Percentiles rank a stretch among this genome's conserved stretches.
These are phyloP conservation scores for Apis cerana DNA, from an alignment of 1,140 invertebrate species.

Conservation along the genomic window DNA sequence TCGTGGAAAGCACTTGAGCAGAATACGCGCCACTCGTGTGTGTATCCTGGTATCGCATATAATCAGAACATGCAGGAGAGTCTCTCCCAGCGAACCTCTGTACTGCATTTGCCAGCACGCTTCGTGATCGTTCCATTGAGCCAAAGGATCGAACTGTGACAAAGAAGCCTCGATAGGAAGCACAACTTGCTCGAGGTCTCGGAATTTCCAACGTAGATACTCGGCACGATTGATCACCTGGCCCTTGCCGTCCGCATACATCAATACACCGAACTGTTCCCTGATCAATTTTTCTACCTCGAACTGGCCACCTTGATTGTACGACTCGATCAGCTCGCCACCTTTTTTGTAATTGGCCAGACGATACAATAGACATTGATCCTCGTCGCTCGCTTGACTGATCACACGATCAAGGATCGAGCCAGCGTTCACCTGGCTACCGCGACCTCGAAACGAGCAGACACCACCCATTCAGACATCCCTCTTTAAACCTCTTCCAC, in stretches of 20 bases:
- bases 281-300: conserved; percentile 93
- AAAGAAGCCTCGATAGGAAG: conserved; percentile 91
- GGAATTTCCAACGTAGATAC: conserved; percentile 95
- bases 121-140: conserved; percentile 93
- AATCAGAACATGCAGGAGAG: conserved; percentile 95
- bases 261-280: conserved; percentile 93
- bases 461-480: conserved; percentile 79
- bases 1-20: conserved; percentile 95
- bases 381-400: conserved; percentile 91
- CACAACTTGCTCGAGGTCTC: conserved; percentile 90
- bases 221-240: conserved; percentile 94
- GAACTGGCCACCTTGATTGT: conserved; percentile 88
- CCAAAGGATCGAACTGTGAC: conserved; percentile 90
- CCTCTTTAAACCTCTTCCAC: conserved; percentile 20
- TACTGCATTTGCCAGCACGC: conserved; percentile 99
- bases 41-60: conserved; percentile 96
- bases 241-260: conserved; percentile 95
- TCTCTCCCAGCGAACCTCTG: conserved; percentile 96
- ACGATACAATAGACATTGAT: conserved; percentile 92
- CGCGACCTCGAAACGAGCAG: conserved; percentile 76
- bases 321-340: conserved; percentile 92
- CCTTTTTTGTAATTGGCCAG: conserved; percentile 95
- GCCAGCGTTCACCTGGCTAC: conserved; percentile 82
- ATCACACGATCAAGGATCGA: conserved; percentile 93
- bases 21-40: conserved; percentile 91